These are phyloP conservation scores for Mesorhabditis spiculigera DNA, from an alignment of 2,888 invertebrate species.

Conservation along the genomic window DNA sequence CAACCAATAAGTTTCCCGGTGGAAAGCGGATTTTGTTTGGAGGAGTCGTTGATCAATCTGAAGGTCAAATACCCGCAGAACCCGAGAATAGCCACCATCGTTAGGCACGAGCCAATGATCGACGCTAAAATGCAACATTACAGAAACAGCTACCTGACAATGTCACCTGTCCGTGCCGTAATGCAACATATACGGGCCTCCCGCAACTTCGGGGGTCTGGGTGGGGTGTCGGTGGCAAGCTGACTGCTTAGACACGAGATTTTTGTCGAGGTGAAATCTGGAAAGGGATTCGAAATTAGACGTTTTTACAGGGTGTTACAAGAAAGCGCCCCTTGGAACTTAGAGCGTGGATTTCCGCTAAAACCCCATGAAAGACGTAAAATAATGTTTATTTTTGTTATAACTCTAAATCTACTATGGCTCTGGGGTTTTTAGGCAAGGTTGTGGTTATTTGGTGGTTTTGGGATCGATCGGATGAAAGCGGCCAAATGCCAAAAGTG, in stretches of 20 bases:
- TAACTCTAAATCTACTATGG: too few relatives aligned
- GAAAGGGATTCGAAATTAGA: too few relatives aligned
- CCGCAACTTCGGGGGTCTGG: background rate
- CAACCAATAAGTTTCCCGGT: background rate
- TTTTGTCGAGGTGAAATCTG: background rate
- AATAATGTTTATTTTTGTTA: too few relatives aligned
- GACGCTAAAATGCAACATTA: background rate
- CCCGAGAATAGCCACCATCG: background rate
- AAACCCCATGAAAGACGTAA: too few relatives aligned
- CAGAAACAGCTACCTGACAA: background rate
- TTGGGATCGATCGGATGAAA: too few relatives aligned
- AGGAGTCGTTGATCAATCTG: background rate
- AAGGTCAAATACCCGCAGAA: background rate
- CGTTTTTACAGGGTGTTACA: too few relatives aligned
- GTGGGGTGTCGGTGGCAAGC: background rate
- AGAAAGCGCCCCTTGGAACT: too few relatives aligned
- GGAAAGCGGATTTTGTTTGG: background rate
- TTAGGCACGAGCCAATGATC: constrained; percentile 4
- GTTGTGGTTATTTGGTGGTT: too few relatives aligned
- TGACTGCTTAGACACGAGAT: constrained; percentile 1
- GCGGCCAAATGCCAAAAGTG: too few relatives aligned
- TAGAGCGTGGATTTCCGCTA: too few relatives aligned
- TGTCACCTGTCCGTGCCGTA: background rate
- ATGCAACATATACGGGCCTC: background rate
- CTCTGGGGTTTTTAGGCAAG: too few relatives aligned